Conservation (phyloP, 1,140 invertebrate genomes). For the Tetranychus urticae region DNA sequence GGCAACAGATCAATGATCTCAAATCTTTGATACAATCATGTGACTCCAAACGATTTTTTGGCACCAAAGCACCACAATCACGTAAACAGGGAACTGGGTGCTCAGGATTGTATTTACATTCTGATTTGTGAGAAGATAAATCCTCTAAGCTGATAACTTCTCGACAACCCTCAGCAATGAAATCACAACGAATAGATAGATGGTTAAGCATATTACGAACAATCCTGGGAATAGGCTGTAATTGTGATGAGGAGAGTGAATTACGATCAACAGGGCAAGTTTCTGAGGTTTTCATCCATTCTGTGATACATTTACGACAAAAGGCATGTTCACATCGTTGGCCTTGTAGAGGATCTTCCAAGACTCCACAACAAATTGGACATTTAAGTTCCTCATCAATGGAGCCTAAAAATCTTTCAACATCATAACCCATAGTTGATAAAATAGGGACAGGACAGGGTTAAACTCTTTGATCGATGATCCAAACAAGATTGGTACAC, state of each 20-base stretch:
- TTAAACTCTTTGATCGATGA: background rate
- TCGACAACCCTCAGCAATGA: constrained; percentile 57
- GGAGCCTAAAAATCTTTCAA: background rate
- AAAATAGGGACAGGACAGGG: background rate
- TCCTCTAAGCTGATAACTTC: constrained; percentile 58
- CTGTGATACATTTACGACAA: constrained; percentile 67
- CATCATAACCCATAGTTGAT: constrained; percentile 1
- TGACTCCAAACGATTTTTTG: background rate
- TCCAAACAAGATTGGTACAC: background rate
- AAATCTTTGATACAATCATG: constrained; percentile 2
- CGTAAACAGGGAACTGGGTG: constrained; percentile 71
- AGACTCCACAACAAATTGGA: constrained; percentile 1
- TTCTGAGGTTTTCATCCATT: constrained; percentile 71
- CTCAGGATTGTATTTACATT: constrained; percentile 81
- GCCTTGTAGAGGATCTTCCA: constrained; percentile 60
- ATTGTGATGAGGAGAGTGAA: constrained; percentile 43
- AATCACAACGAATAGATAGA: constrained; percentile 66
- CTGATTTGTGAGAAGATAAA: constrained; percentile 48
- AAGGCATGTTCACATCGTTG: constrained; percentile 83
- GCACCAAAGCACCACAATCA: constrained; percentile 65
- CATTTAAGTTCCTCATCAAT: constrained; percentile 1
- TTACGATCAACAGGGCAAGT: constrained; percentile 79
- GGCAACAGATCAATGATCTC: background rate
- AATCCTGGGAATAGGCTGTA: constrained; percentile 68
- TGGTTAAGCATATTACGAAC: constrained; percentile 63